These are phyloP conservation scores for Morinoia aosen DNA, from an alignment of 2,888 invertebrate genomes.

Conservation along the genomic window DNA sequence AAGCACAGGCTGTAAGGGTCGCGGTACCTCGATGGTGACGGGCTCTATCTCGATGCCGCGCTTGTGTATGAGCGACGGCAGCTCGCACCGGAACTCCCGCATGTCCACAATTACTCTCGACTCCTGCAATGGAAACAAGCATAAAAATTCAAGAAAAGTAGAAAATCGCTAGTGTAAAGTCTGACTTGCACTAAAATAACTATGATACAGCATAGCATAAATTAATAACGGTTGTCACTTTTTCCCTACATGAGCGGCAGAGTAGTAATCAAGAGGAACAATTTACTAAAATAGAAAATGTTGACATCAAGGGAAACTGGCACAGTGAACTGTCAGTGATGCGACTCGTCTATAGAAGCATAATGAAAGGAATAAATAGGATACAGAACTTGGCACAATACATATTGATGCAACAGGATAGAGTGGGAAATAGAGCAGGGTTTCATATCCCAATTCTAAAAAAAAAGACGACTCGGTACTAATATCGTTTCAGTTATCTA, in stretches of 20 bases:
- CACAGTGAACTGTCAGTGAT: background rate
- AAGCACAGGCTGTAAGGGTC: background rate
- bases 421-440: background rate
- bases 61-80: conserved; percentile 93
- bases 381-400: background rate
- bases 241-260: too few species aligned
- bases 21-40: conserved; percentile 81
- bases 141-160: background rate
- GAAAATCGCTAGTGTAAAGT: background rate
- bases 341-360: background rate
- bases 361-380: background rate
- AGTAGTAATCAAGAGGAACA: too few species aligned
- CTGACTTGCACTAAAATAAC: too few species aligned
- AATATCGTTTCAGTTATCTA: background rate
- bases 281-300: background rate
- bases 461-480: background rate
- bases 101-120: conserved; percentile 85
- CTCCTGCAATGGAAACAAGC: conserved; percentile 15
- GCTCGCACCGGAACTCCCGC: conserved; percentile 96
- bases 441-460: background rate
- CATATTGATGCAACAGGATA: background rate
- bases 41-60: conserved; percentile 93
- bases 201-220: too few species aligned
- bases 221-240: too few species aligned
- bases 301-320: background rate